Evolutionary conservation across 2,888 invertebrate genomes (phyloP).

Genomic region (Platerodrilus igneus): DNA sequence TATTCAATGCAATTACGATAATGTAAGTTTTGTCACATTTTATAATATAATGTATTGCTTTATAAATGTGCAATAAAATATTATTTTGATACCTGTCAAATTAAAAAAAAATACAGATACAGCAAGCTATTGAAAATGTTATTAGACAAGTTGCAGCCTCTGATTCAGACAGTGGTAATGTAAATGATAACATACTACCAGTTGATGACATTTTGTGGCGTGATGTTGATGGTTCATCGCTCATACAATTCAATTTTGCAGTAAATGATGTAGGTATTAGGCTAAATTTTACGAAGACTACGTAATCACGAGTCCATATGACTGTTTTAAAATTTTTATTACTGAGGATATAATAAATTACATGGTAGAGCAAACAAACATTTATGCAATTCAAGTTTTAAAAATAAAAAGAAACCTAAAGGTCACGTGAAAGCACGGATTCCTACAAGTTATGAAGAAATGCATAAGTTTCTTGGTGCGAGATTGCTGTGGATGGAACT

Average conservation of each 20-base stretch:
- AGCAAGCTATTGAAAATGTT: neutral
- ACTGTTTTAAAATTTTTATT: slow-evolving; percentile 5
- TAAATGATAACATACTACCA: neutral
- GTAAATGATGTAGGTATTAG: no score
- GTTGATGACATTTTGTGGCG: slow-evolving; percentile 1
- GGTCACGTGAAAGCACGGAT: slow-evolving; percentile 4
- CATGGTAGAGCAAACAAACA: slow-evolving; percentile 8
- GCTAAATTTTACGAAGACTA: slow-evolving; percentile 4
- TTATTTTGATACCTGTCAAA: no score
- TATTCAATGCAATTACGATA: no score
- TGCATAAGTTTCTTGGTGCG: slow-evolving; percentile 11
- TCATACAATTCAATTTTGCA: slow-evolving; percentile 1
- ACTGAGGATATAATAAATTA: slow-evolving; percentile 5
- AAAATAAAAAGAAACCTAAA: neutral
- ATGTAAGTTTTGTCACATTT: no score
- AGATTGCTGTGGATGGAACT: slow-evolving; percentile 12
- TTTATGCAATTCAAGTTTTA: neutral
- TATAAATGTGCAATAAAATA: no score
- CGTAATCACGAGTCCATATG: slow-evolving; percentile 1
- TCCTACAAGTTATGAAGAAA: slow-evolving; percentile 8
- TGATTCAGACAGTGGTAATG: neutral
- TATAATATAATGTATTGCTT: no score
- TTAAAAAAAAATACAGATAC: neutral
- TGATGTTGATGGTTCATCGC: slow-evolving; percentile 3
- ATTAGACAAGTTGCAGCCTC: neutral